These are phyloP conservation scores for Spermophilus dauricus DNA, from an alignment of 2,113 vertebrate genomes.

Conservation along the genomic window DNA sequence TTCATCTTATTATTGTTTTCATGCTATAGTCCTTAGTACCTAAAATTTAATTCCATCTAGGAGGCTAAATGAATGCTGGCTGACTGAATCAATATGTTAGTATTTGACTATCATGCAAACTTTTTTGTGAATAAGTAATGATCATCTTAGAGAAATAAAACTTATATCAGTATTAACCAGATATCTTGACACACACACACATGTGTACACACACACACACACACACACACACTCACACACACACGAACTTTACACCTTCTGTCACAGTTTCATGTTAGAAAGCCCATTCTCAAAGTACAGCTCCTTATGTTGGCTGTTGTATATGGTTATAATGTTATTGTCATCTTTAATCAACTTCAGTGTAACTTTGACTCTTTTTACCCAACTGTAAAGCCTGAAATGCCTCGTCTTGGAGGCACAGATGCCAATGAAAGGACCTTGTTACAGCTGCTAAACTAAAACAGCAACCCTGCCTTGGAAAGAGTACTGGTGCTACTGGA, in stretches of 20 bases:
- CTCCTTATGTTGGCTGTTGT: background rate
- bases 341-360: slow-evolving; percentile 70
- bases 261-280: slow-evolving; percentile 14
- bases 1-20: background rate
- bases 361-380: slow-evolving; percentile 60
- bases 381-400: background rate
- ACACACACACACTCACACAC: no score
- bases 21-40: background rate
- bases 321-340: background rate
- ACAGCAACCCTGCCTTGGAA: slow-evolving; percentile 78
- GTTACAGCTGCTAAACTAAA: slow-evolving; percentile 81
- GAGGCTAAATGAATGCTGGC: background rate
- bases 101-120: slow-evolving; percentile 39
- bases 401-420: slow-evolving; percentile 71
- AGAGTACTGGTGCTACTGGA: slow-evolving; percentile 80
- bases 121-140: slow-evolving; percentile 15
- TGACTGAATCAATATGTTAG: slow-evolving; percentile 40
- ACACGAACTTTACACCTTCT: background rate
- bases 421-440: slow-evolving; percentile 79
- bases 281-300: slow-evolving; percentile 14
- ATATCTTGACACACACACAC: background rate
- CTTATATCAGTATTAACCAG: background rate
- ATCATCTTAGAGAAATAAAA: slow-evolving; percentile 12
- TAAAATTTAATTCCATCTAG: background rate
- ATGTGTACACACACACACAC: background rate